Evolutionary conservation across 2,113 vertebrate genomes (phyloP), one percentile per base, ranked within the genome.

Genomic region (Podiceps cristatus): DNA sequence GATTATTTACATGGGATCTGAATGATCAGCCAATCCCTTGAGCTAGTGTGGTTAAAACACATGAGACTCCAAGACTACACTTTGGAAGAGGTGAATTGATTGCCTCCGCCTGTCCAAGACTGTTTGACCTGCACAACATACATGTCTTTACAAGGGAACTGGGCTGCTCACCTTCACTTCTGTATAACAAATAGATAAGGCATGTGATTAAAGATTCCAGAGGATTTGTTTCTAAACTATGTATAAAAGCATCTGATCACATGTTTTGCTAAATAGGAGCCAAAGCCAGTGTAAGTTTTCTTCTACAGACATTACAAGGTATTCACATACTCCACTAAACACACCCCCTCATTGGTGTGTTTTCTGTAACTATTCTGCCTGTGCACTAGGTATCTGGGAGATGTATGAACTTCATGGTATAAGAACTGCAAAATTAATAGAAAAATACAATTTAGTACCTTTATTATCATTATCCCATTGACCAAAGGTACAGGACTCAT

Each of bases 51-150:
- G 14, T 67, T 71, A 74, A 66, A 91, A 62, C n/a, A 45, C 18
- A 7, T 3, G 28, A 64, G 29, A 13, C 23, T 58, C 14, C 2
- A 1, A 45, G 40, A 22, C 5, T 20, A 2, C 7, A 5, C 18
- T 27, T 66, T 3, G 11, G 63, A 67, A 55, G 59, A 50, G 13
- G 24, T 22, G 22, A 88, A 69, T 10, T n/a, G 20, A n/a, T 62
- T 42, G 13, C 8, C 4, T 60, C 12, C 60, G 33, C 24, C 29
- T 28, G 31, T 16, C 42, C 59, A 62, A 33, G 92, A 77, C 27
- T 58, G 3, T 49, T 59, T 52, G 23, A 56, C 35, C 33, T 47
- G 13, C 42, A 45, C 24, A 53, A 13, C 5, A 0, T 5, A 22
- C 5, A 2, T 42, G 3, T 58, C 55, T 83, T 72, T 72, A 44